phyloP scores from a whole-genome alignment of 2,113 vertebrate genomes.

The Eretmodus cyanostictus region DNA sequence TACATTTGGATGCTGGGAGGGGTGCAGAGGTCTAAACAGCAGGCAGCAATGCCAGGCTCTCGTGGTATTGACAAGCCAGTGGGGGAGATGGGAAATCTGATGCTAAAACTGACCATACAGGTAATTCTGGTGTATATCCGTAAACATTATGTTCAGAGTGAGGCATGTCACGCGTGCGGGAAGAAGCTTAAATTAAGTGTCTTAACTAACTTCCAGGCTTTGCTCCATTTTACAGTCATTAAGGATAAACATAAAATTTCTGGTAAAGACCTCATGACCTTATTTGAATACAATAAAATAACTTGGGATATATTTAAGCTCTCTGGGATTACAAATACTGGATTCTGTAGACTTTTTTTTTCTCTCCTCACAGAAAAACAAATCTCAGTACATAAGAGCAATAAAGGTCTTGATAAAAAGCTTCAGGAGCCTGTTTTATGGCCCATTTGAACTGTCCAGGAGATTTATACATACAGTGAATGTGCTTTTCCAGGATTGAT shows the following conservation, averaged over 20 bases:
- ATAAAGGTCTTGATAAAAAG: background rate
- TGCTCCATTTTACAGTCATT: background rate
- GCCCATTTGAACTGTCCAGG: background rate
- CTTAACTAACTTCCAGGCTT: background rate
- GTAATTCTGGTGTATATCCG: background rate
- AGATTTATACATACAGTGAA: background rate
- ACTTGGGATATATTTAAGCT: background rate
- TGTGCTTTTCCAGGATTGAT: background rate
- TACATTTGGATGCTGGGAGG: background rate
- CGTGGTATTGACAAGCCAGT: background rate
- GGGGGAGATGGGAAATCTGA: background rate
- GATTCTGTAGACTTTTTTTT: background rate
- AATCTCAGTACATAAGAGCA: background rate
- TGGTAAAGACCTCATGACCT: background rate
- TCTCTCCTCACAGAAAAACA: background rate
- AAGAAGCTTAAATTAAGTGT: background rate
- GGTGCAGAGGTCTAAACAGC: background rate
- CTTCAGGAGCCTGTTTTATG: background rate
- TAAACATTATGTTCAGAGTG: background rate
- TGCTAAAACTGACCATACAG: background rate
- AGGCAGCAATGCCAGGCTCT: background rate
- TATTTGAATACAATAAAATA: background rate
- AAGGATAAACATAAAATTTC: background rate
- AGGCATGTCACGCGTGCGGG: background rate
- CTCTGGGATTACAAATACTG: background rate